A percentile compares a stretch with the other conserved stretches of the same genome.
These are phyloP conservation scores for Eutolmus rufibarbis DNA, from an alignment of 2,888 invertebrate genomes.

Conservation along the genomic window DNA sequence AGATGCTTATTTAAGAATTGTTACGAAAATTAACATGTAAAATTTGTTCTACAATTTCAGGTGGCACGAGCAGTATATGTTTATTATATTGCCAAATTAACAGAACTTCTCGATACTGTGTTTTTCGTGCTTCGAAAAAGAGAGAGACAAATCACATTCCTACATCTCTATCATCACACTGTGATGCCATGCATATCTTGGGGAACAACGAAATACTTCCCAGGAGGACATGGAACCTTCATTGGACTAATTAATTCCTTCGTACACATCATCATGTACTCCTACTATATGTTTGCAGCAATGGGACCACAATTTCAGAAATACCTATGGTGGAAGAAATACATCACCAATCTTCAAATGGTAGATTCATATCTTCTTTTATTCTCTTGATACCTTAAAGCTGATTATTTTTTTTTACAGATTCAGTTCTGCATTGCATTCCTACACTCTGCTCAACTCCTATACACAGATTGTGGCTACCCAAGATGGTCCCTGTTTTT, in stretches of 20 bases:
- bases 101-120: slow-evolving; percentile 88
- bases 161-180: slow-evolving; percentile 93
- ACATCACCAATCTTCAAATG: slow-evolving; percentile 91
- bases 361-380: slow-evolving; percentile 63
- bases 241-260: slow-evolving; percentile 87
- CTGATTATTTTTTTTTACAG: slow-evolving; percentile 56
- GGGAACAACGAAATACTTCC: slow-evolving; percentile 88
- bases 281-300: slow-evolving; percentile 89
- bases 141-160: slow-evolving; percentile 84
- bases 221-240: slow-evolving; percentile 89
- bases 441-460: slow-evolving; percentile 82
- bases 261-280: slow-evolving; percentile 94
- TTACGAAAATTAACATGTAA: not conserved
- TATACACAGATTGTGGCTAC: slow-evolving; percentile 88
- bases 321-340: slow-evolving; percentile 93
- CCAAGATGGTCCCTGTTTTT: slow-evolving; percentile 83
- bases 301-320: slow-evolving; percentile 86
- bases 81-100: slow-evolving; percentile 88
- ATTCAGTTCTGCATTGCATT: slow-evolving; percentile 90
- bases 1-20: not conserved
- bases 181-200: slow-evolving; percentile 94
- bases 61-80: slow-evolving; percentile 78
- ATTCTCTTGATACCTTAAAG: not conserved
- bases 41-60: slow-evolving; percentile 57
- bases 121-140: slow-evolving; percentile 95